A percentile compares a stretch with the other conserved stretches of the same genome.
phyloP scores from a whole-genome alignment of 2,888 invertebrate species.

The Sminthurides aquaticus region DNA sequence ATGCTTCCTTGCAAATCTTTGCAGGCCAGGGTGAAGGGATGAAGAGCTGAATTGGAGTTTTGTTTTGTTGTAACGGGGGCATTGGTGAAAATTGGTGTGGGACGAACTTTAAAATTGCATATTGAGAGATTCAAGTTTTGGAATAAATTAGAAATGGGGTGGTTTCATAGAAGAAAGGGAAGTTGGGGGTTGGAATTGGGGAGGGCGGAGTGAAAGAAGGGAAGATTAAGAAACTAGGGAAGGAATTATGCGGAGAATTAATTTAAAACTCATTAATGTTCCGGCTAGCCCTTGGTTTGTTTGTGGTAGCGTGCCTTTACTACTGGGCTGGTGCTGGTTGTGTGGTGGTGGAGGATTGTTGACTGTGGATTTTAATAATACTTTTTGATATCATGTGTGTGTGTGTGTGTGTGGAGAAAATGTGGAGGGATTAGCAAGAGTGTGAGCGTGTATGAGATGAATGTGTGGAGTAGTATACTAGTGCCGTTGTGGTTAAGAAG shows the following conservation, averaged over 20 bases:
- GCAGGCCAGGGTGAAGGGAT: no score
- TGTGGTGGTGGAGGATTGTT: not conserved
- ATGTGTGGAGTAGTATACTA: no score
- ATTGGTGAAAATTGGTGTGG: constrained; percentile 4
- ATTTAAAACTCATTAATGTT: constrained; percentile 8
- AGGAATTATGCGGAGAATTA: constrained; percentile 4
- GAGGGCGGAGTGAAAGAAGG: not conserved
- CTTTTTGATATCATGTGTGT: no score
- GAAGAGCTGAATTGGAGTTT: not conserved
- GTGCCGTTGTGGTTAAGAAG: no score
- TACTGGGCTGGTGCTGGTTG: no score
- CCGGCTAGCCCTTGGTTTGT: not conserved
- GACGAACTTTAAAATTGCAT: not conserved
- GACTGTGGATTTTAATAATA: no score
- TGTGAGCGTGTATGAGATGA: no score
- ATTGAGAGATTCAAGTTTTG: not conserved
- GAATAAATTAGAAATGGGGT: not conserved
- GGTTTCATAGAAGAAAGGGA: not conserved
- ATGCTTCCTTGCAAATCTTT: no score
- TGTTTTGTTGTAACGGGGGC: constrained; percentile 2
- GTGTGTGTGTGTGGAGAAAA: no score
- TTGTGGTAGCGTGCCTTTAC: not conserved
- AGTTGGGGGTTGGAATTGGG: not conserved
- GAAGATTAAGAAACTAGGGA: no score
- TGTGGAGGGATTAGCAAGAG: no score